These are phyloP conservation scores for Hippocampus guttulatus DNA, from an alignment of 2,113 vertebrate species.

Conservation along the genomic window DNA sequence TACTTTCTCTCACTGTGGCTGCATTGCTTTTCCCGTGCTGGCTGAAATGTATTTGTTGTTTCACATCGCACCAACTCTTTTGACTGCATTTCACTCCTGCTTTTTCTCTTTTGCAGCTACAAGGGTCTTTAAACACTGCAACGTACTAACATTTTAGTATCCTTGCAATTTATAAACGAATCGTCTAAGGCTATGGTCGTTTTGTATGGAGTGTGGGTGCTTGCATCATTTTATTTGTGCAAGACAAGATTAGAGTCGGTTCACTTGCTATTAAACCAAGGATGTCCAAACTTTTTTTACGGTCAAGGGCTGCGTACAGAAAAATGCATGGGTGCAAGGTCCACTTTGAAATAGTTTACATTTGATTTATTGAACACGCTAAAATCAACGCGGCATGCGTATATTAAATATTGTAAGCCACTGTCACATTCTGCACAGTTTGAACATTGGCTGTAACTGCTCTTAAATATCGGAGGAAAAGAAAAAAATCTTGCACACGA, in stretches of 20 bases:
- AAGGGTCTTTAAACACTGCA: conserved; percentile 18
- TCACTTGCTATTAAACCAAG: background rate
- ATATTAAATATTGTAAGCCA: too few species aligned
- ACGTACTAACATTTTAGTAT: conserved; percentile 20
- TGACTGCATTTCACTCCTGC: conserved; percentile 54
- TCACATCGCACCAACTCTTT: conserved; percentile 24
- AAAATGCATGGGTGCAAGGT: background rate
- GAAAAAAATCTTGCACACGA: too few species aligned
- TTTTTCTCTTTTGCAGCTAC: conserved; percentile 51
- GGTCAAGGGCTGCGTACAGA: background rate
- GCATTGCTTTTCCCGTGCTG: conserved; percentile 39
- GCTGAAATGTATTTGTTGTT: conserved; percentile 28
- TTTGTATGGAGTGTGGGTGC: background rate
- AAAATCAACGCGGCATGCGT: too few species aligned
- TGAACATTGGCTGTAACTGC: too few species aligned
- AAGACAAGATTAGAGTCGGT: background rate
- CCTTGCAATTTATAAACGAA: conserved; percentile 1
- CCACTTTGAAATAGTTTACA: too few species aligned
- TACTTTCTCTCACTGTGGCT: conserved; percentile 11
- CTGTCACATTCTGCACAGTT: too few species aligned
- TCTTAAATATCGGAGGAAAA: too few species aligned
- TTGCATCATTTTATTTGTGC: background rate
- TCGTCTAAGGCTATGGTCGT: conserved; percentile 2
- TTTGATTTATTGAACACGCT: too few species aligned
- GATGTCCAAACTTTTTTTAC: background rate